phyloP scores from a whole-genome alignment of 2,113 vertebrate genomes.

The Monopterus albus region DNA sequence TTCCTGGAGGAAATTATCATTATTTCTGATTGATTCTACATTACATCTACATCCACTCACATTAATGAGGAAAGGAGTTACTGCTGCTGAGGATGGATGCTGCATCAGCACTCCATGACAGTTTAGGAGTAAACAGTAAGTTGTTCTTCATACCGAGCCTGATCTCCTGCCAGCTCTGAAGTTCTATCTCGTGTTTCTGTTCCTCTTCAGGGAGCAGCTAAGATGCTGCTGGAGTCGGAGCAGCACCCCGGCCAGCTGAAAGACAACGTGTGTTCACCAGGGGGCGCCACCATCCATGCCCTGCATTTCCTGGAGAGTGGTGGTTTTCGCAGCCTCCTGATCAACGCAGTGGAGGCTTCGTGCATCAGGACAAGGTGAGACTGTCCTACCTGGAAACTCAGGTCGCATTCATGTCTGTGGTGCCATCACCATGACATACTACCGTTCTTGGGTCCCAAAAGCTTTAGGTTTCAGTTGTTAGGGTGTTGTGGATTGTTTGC shows the following conservation, averaged over 20 bases:
- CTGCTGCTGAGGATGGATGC: background rate
- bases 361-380: conserved; percentile 88
- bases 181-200: background rate
- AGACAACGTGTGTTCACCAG: conserved; percentile 96
- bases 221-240: conserved; percentile 95
- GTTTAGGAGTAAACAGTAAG: background rate
- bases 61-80: background rate
- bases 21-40: background rate
- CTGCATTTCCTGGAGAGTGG: conserved; percentile 95
- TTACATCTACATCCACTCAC: background rate
- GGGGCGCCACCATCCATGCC: conserved; percentile 97
- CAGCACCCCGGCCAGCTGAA: conserved; percentile 96
- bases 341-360: conserved; percentile 96
- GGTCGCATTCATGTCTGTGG: background rate
- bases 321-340: conserved; percentile 95
- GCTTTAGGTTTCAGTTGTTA: no score
- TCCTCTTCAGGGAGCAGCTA: conserved; percentile 90
- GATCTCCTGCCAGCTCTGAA: background rate
- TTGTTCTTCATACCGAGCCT: background rate
- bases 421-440: background rate
- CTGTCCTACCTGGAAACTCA: background rate
- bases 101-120: background rate
- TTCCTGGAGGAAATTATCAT: background rate
- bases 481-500: no score
- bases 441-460: background rate